These are phyloP conservation scores for Muntiacus muntjak DNA, from an alignment of 2,113 vertebrate genomes.

Conservation along the genomic window DNA sequence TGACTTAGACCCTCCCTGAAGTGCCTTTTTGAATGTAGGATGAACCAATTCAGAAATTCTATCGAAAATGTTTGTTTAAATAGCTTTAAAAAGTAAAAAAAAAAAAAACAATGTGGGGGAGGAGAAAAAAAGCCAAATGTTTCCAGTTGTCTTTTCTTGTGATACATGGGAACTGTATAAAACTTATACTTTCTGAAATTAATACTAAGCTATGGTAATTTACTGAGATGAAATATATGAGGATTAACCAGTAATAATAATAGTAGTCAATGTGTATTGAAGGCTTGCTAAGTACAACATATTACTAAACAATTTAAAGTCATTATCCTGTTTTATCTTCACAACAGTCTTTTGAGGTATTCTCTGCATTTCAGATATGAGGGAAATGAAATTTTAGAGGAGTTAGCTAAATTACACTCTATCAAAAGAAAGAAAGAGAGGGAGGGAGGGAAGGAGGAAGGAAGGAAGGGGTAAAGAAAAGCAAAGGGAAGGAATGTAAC, in stretches of 20 bases:
- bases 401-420: background rate
- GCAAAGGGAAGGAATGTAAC: background rate
- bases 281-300: background rate
- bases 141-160: background rate
- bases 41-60: background rate
- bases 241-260: background rate
- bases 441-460: background rate
- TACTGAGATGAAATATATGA: background rate
- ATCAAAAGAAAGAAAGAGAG: background rate
- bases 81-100: background rate
- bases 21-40: background rate
- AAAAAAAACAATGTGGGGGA: rapidly evolving
- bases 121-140: background rate
- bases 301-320: background rate
- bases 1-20: background rate
- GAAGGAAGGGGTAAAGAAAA: background rate
- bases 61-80: background rate
- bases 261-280: background rate
- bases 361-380: background rate
- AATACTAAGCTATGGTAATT: background rate
- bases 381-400: background rate
- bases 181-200: background rate
- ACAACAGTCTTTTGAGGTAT: background rate
- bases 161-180: background rate
- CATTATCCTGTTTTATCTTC: background rate